phyloP scores from a whole-genome alignment of 1,140 invertebrate species.

The Hyphantria cunea region DNA sequence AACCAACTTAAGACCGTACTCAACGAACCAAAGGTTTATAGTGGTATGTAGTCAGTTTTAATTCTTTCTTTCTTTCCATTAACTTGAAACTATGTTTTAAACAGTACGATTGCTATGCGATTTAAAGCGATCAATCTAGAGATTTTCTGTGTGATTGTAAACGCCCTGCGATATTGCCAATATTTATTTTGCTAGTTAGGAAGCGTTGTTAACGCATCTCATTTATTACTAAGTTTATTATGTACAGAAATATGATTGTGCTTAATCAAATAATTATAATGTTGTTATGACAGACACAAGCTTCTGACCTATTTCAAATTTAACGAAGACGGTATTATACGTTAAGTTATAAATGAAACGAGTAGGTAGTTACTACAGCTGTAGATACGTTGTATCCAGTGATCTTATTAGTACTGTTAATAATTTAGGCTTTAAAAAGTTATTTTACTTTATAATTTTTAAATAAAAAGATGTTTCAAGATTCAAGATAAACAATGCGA shows the following conservation, averaged over 20 bases:
- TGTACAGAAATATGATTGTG: too few relatives aligned
- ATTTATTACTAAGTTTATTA: too few relatives aligned
- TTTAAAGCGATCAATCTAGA: background rate
- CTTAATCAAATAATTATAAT: background rate
- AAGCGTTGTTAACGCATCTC: too few relatives aligned
- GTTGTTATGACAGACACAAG: background rate
- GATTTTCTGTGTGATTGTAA: background rate
- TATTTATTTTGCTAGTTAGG: background rate
- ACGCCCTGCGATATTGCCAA: background rate
- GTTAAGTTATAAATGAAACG: background rate
- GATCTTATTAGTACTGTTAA: too few relatives aligned
- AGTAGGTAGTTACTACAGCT: background rate
- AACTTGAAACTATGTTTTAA: background rate
- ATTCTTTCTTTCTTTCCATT: too few relatives aligned
- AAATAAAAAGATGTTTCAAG: too few relatives aligned
- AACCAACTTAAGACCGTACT: conserved; percentile 31
- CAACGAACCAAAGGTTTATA: conserved; percentile 31
- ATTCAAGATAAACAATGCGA: too few relatives aligned
- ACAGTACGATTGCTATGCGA: conserved; percentile 11
- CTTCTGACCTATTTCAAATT: background rate
- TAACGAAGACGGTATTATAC: background rate
- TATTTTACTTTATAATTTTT: too few relatives aligned
- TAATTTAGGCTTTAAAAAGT: too few relatives aligned
- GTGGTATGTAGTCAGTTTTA: conserved; percentile 36
- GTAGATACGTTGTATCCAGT: too few relatives aligned